Evolutionary conservation across 2,797 vertebrate genomes (phyloP).

Genomic region (Myoxocephalus aenaeus): DNA sequence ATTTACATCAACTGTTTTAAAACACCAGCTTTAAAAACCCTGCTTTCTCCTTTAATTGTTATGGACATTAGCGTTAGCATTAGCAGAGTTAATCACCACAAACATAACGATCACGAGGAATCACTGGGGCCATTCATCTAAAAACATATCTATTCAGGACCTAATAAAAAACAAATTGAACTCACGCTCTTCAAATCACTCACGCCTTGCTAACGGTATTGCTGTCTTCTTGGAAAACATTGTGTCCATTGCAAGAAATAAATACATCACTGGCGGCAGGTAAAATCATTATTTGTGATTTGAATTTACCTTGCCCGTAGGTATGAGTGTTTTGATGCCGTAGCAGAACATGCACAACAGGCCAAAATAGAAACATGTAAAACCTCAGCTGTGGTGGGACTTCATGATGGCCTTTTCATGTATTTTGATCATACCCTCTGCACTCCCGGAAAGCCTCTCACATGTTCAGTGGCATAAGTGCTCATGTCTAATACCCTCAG

Average conservation of each 20-base stretch:
- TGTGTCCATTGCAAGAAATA: conserved; percentile 62
- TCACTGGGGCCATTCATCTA: conserved; percentile 6
- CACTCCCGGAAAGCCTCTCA: conserved; percentile 72
- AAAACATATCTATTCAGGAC: conserved; percentile 22
- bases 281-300: conserved; percentile 72
- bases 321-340: conserved; percentile 61
- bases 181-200: conserved; percentile 39
- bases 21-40: conserved; percentile 1
- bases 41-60: conserved; percentile 17
- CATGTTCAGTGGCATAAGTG: conserved; percentile 74
- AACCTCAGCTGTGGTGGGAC: conserved; percentile 71
- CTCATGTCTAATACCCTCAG: conserved; percentile 80
- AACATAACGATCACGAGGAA: conserved; percentile 37
- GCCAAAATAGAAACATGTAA: conserved; percentile 72
- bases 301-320: conserved; percentile 76
- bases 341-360: conserved; percentile 66
- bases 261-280: conserved; percentile 68
- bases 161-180: conserved; percentile 34
- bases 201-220: conserved; percentile 10
- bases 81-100: conserved; percentile 23
- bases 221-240: conserved; percentile 45
- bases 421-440: conserved; percentile 77
- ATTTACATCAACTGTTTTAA: conserved; percentile 14
- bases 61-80: conserved; percentile 36
- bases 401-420: conserved; percentile 79